These are phyloP conservation scores for Dendroctonus ponderosae DNA, from an alignment of 1,140 invertebrate species.

Conservation along the genomic window DNA sequence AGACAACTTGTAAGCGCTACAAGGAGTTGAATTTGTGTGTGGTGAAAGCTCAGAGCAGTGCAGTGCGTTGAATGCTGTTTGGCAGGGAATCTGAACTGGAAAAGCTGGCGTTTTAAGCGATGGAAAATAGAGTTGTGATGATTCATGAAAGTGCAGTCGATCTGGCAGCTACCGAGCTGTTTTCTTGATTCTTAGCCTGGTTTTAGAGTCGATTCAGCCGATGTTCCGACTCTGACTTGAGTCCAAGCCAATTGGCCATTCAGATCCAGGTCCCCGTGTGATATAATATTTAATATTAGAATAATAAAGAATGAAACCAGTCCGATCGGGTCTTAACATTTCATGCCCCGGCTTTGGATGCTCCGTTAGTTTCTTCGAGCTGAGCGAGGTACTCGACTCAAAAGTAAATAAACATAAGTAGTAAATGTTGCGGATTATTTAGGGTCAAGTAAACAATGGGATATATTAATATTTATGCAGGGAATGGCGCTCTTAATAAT, in stretches of 20 bases:
- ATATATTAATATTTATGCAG: conserved; percentile 6
- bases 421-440: conserved; percentile 27
- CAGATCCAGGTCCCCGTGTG: conserved; percentile 16
- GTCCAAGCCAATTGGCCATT: conserved; percentile 13
- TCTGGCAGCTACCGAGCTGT: no score
- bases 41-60: no score
- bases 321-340: conserved; percentile 27
- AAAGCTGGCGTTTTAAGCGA: no score
- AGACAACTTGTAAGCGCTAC: conserved; percentile 8
- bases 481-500: not conserved
- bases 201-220: no score
- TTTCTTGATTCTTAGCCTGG: no score
- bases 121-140: no score
- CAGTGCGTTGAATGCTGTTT: no score
- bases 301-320: conserved; percentile 28
- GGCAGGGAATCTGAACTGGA: no score
- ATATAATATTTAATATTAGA: conserved; percentile 32
- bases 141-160: no score
- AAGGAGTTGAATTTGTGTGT: no score
- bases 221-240: no score
- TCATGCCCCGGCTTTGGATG: conserved; percentile 25
- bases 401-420: conserved; percentile 25
- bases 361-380: conserved; percentile 20
- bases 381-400: conserved; percentile 16
- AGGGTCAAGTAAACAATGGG: conserved; percentile 11